Percentiles rank a stretch among this genome's conserved stretches.
Conservation (phyloP, 2,888 invertebrate genomes). For the Steinernema hermaphroditum region DNA sequence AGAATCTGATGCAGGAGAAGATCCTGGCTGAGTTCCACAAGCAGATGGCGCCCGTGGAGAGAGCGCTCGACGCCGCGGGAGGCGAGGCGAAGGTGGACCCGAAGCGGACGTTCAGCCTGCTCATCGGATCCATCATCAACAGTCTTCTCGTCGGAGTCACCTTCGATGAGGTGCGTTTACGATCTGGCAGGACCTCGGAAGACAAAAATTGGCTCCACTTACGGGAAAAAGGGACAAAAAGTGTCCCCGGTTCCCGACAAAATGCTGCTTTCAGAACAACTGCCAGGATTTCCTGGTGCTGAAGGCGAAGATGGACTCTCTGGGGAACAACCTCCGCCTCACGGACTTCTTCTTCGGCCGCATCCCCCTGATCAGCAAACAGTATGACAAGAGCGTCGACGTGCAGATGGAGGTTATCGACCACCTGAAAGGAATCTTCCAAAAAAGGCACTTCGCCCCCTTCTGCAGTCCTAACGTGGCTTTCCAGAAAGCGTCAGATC, state of each 20-base stretch:
- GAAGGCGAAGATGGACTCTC: slow-evolving; percentile 6
- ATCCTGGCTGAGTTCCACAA: slow-evolving; percentile 17
- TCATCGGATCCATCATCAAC: slow-evolving; percentile 20
- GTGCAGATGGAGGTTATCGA: slow-evolving; percentile 9
- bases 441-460: not conserved
- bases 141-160: not conserved
- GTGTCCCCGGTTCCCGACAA: not conserved
- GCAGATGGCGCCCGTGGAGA: slow-evolving; percentile 24
- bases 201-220: no score
- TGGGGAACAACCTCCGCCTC: slow-evolving; percentile 17
- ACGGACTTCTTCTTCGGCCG: slow-evolving; percentile 4
- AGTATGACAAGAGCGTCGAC: not conserved
- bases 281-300: not conserved
- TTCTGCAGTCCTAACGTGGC: no score
- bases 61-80: not conserved
- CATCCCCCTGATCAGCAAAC: not conserved
- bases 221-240: no score
- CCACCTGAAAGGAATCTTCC: not conserved
- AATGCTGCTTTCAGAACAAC: not conserved
- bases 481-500: slow-evolving; percentile 8
- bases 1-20: slow-evolving; percentile 20
- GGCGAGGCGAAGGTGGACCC: not conserved
- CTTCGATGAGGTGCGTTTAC: slow-evolving; percentile 5
- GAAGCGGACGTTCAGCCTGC: slow-evolving; percentile 11
- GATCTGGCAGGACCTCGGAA: no score